Percentiles rank a stretch among this genome's conserved stretches.
These are phyloP conservation scores for Calidris pygmaea DNA, from an alignment of 2,113 vertebrate species.

Conservation along the genomic window DNA sequence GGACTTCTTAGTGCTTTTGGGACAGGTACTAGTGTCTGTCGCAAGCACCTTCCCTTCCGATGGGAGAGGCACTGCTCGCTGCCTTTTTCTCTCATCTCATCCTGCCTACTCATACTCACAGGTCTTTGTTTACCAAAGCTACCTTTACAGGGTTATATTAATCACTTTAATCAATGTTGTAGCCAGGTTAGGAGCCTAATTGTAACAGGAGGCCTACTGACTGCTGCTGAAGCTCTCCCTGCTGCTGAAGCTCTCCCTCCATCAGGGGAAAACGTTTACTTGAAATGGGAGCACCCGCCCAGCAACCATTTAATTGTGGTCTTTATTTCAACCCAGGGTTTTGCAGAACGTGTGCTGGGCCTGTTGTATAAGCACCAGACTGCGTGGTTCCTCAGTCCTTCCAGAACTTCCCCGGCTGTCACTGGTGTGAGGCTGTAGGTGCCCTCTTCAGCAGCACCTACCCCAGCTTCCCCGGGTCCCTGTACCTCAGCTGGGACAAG, in stretches of 20 bases:
- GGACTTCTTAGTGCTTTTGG: background rate
- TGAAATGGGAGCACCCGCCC: background rate
- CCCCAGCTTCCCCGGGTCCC: background rate
- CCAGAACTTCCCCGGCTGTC: background rate
- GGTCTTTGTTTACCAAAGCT: background rate
- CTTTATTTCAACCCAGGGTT: background rate
- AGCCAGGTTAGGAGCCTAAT: background rate
- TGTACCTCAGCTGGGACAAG: background rate
- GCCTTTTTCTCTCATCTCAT: background rate
- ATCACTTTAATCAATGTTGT: background rate
- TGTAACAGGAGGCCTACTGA: background rate
- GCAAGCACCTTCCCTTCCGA: background rate
- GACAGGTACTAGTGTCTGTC: background rate
- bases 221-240: background rate
- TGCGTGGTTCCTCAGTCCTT: background rate
- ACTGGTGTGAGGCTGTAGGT: background rate
- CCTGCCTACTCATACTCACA: background rate
- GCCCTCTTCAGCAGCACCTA: background rate
- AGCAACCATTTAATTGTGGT: background rate
- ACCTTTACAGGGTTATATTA: background rate
- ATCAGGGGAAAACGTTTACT: background rate
- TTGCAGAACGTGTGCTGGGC: background rate
- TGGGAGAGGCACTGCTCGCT: background rate
- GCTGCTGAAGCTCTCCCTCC: background rate
- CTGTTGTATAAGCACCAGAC: background rate